A percentile compares a stretch with the other conserved stretches of the same genome.
Evolutionary conservation across 2,113 vertebrate species (phyloP).

Genomic region (Sphaerodactylus townsendi): DNA sequence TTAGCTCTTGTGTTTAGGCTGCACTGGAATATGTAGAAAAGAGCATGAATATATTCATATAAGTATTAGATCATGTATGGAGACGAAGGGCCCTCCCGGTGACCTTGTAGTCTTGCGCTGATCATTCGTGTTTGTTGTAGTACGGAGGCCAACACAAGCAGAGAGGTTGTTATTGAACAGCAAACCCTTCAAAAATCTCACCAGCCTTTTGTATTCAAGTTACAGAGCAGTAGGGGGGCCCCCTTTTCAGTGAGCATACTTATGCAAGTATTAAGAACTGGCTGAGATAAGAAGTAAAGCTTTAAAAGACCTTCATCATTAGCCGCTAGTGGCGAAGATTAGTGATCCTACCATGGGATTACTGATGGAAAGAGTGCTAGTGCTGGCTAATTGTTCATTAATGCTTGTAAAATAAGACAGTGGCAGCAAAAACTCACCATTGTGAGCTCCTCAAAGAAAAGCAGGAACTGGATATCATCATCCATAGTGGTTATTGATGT

Average conservation of each 20-base stretch:
- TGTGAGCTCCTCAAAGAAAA: conserved; percentile 73
- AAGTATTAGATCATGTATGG: conserved; percentile 80
- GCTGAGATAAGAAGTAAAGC: conserved; percentile 84
- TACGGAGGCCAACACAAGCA: conserved; percentile 82
- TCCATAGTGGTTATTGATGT: conserved; percentile 70
- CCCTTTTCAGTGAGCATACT: conserved; percentile 80
- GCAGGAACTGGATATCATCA: conserved; percentile 70
- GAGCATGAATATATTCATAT: conserved; percentile 83
- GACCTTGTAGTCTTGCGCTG: conserved; percentile 78
- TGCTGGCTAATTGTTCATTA: conserved; percentile 88
- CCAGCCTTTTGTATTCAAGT: conserved; percentile 82
- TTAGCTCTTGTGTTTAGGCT: conserved; percentile 70
- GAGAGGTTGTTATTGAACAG: conserved; percentile 82
- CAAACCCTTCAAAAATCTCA: conserved; percentile 83
- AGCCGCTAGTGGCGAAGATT: conserved; percentile 87
- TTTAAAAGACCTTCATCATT: conserved; percentile 90
- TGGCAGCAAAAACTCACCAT: conserved; percentile 76
- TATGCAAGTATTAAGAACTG: conserved; percentile 87
- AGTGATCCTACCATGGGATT: conserved; percentile 84
- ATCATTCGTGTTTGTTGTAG: conserved; percentile 82
- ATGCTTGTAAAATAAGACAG: conserved; percentile 84
- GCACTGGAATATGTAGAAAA: conserved; percentile 71
- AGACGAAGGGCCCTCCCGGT: conserved; percentile 74
- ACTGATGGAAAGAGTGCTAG: conserved; percentile 82
- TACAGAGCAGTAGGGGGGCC: conserved; percentile 77